Evolutionary conservation across 2,113 vertebrate species (phyloP).

Genomic region (Ivindomyrus marchei): DNA sequence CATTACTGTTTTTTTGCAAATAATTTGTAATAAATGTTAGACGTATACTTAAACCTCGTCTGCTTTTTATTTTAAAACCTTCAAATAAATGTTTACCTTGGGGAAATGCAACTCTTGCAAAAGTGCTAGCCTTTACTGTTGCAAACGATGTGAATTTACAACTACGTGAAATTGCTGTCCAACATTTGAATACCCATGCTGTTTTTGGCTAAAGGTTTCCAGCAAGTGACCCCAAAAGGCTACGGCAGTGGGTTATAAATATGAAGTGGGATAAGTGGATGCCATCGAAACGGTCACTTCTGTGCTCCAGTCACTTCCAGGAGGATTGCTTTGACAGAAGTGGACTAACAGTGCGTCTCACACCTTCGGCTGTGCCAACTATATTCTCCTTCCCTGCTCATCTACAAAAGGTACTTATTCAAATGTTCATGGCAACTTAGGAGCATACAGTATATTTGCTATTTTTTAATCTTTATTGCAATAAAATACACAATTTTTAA

Average conservation of each 20-base stretch:
- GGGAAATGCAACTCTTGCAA: not conserved
- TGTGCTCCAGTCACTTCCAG: conserved; percentile 4
- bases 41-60: not conserved
- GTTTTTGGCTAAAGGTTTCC: not conserved
- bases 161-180: not conserved
- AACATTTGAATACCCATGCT: not conserved
- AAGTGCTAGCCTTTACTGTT: not conserved
- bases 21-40: not conserved
- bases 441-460: not conserved
- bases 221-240: conserved; percentile 5
- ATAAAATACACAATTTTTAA: not conserved
- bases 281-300: not conserved
- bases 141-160: not conserved
- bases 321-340: conserved; percentile 5
- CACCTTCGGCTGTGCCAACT: not conserved
- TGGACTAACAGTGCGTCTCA: not conserved
- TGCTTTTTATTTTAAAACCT: not conserved
- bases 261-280: conserved; percentile 12
- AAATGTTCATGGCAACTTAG: not conserved
- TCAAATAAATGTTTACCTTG: not conserved
- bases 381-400: conserved; percentile 4
- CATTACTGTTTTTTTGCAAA: not conserved
- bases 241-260: conserved; percentile 3
- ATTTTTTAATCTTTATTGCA: not conserved
- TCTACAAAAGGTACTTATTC: not conserved